Percentiles rank a stretch among this genome's conserved stretches.
These are phyloP conservation scores for Redunca redunca DNA, from an alignment of 2,113 vertebrate species.

Conservation along the genomic window DNA sequence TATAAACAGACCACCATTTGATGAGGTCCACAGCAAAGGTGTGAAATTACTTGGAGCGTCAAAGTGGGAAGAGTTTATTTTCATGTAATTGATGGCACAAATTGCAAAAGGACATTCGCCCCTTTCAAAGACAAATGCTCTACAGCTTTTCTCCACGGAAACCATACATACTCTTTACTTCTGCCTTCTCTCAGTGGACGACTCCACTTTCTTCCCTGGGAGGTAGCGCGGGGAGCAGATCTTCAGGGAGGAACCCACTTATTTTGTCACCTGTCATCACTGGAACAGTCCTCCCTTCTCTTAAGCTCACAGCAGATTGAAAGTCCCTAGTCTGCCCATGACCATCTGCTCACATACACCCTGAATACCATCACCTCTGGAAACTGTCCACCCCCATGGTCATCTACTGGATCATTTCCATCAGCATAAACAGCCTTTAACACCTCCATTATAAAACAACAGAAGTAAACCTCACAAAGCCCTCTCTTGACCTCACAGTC, in stretches of 20 bases:
- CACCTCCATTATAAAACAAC: neutral
- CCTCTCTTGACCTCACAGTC: neutral
- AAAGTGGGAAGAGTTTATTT: neutral
- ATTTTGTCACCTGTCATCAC: neutral
- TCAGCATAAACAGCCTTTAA: neutral
- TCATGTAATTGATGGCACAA: neutral
- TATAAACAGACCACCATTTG: neutral
- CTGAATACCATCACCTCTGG: neutral
- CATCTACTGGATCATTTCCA: neutral
- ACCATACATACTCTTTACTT: neutral
- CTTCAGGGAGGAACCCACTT: neutral
- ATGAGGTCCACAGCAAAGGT: neutral
- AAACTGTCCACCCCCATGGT: neutral
- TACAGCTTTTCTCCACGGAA: neutral
- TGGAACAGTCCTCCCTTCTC: neutral
- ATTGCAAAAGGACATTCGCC: neutral
- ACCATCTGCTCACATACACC: neutral
- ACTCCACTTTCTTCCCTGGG: neutral
- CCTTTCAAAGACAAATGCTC: neutral
- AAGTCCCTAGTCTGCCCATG: neutral
- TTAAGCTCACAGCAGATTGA: neutral
- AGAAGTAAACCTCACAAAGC: neutral
- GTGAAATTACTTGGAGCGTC: neutral
- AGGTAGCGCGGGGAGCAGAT: neutral
- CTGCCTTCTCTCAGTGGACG: neutral